Evolutionary conservation across 2,888 invertebrate genomes (phyloP).

Genomic region (Cephus rjabovi): DNA sequence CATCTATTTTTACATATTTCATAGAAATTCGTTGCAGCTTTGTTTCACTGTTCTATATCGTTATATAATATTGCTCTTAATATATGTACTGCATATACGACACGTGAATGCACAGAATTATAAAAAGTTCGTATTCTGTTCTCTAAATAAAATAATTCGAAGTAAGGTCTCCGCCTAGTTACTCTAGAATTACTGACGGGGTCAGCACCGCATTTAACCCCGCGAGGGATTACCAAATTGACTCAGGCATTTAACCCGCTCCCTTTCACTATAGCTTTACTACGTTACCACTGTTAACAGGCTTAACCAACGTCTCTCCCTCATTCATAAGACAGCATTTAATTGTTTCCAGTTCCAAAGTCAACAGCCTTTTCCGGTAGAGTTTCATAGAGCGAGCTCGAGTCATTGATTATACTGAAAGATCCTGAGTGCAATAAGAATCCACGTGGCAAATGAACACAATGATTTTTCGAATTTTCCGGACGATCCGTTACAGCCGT

Average conservation of each 20-base stretch:
- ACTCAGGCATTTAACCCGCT: slow-evolving; percentile 57
- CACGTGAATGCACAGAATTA: neutral
- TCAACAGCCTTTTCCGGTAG: slow-evolving; percentile 55
- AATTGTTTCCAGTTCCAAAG: slow-evolving; percentile 47
- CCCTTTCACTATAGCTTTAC: slow-evolving; percentile 23
- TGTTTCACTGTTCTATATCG: neutral
- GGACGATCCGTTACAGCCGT: slow-evolving; percentile 45
- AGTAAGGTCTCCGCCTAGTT: slow-evolving; percentile 42
- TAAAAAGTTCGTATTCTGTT: neutral
- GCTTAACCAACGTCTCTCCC: slow-evolving; percentile 3
- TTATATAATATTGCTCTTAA: neutral
- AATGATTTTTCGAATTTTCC: neutral
- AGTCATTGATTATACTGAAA: neutral
- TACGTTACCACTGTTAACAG: neutral
- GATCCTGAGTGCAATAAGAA: neutral
- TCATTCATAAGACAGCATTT: slow-evolving; percentile 50
- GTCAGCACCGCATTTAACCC: slow-evolving; percentile 59
- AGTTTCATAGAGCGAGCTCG: neutral
- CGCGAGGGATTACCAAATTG: slow-evolving; percentile 56
- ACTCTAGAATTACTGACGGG: slow-evolving; percentile 30
- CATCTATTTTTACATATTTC: too few relatives aligned
- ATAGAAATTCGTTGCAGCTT: too few relatives aligned
- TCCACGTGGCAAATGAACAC: neutral
- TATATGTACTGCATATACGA: neutral
- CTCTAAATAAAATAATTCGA: slow-evolving; percentile 34